Base-by-base conservation (phyloP, 2,888 invertebrate species). In the Lithophane leautieri region DNA sequence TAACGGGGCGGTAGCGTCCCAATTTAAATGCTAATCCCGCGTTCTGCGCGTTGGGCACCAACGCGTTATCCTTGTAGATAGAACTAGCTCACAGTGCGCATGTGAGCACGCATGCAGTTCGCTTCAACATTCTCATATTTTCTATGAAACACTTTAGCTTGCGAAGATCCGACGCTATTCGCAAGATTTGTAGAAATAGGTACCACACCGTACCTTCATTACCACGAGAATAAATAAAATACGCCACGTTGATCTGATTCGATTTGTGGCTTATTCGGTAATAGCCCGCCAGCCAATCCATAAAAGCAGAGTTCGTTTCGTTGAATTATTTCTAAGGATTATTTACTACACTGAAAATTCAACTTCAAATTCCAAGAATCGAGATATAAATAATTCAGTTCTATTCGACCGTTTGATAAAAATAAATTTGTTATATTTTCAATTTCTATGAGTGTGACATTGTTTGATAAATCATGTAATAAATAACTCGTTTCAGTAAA, bases 11-110 rank as follows among this genome's bases (percentile, higher is more conserved):
- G 78, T 83, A 86, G 84, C 82, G 78, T 81, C 86, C 86, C 92
- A 91, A 94, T 94, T 93, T 94, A 94, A 92, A 95, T 95, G 95
- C 91, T 92, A 95, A 95, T 94, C 83, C 79, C 77, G 77, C 80
- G 86, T 90, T 91, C 89, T 91, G 89, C 87, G n/a, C n/a, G n/a
- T n/a, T 79, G 87, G 88, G 88, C 89, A 85, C 89, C 89, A 86
- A 88, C 89, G 88, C 84, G 88, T 90, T 91, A 92, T 94, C 89
- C 90, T 91, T 84, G 87, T 89, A 89, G 90, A 93, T 91, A 90
- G 88, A 87, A 79, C 86, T 86, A 90, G 91, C 92, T 91, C 89
- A 89, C 86, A 88, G 88, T 88, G 89, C 91, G 91, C 91, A 91
- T 92, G 90, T 90, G 89, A 62, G 47, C 67, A 74, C 73, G 69